Percentiles rank a stretch among this genome's conserved stretches.
phyloP scores from a whole-genome alignment of 2,797 vertebrate species.

The Hemibagrus guttatus region DNA sequence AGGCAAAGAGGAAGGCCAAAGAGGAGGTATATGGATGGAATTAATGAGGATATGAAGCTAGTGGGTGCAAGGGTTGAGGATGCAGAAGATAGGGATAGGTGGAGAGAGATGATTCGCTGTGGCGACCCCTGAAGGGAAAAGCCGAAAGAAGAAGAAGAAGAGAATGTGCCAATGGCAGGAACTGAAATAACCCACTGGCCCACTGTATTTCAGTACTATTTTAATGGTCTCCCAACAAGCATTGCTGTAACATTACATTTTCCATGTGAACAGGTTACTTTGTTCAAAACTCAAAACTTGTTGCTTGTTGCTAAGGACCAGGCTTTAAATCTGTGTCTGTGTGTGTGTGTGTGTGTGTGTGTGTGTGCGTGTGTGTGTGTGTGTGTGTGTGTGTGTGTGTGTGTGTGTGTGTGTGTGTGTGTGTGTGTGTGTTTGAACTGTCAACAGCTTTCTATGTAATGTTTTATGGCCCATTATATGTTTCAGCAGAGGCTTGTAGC shows the following conservation, averaged over 20 bases:
- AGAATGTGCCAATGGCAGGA: neutral
- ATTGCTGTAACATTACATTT: conserved; percentile 23
- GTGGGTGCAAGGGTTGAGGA: no score
- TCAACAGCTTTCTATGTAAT: conserved; percentile 44
- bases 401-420: neutral
- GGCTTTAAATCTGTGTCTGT: conserved; percentile 19
- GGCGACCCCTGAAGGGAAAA: no score
- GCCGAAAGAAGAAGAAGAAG: no score
- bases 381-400: neutral
- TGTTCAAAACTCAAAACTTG: conserved; percentile 47
- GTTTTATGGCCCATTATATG: conserved; percentile 39
- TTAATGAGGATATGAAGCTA: no score
- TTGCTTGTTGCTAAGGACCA: conserved; percentile 23
- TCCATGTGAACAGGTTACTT: neutral
- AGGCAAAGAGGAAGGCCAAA: no score
- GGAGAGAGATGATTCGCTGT: no score
- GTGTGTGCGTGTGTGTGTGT: neutral
- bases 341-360: conserved; percentile 1
- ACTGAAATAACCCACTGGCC: neutral
- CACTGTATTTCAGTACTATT: neutral
- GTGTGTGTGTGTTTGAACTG: conserved; percentile 23
- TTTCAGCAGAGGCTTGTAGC: conserved; percentile 10
- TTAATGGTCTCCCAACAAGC: conserved; percentile 31
- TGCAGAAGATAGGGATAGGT: no score
- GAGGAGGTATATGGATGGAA: no score